A percentile compares a stretch with the other conserved stretches of the same genome.
Conservation (phyloP, 2,888 invertebrate genomes). For the Aethes cnicana region DNA sequence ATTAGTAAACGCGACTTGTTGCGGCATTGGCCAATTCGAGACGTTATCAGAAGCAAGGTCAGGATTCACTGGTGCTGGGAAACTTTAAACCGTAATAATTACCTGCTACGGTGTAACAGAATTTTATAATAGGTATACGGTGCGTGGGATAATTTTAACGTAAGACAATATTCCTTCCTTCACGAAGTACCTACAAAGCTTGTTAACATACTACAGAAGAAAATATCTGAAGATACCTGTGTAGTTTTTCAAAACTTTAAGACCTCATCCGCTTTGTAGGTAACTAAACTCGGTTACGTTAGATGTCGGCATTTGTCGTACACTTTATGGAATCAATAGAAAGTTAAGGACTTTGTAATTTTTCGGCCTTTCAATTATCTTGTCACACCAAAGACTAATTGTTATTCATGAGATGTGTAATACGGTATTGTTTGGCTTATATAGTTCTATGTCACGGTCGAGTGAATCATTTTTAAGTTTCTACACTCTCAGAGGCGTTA, state of each 20-base stretch:
- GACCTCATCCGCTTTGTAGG: too few relatives aligned
- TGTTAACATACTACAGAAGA: too few relatives aligned
- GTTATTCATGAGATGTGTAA: conserved; percentile 1
- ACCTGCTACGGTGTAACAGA: background rate
- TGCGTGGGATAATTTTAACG: background rate
- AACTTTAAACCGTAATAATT: conserved; percentile 23
- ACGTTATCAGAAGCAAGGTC: conserved; percentile 46
- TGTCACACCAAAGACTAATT: background rate
- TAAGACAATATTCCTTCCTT: too few relatives aligned
- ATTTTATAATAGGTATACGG: background rate
- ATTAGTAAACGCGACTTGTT: conserved; percentile 31
- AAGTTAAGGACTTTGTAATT: too few relatives aligned
- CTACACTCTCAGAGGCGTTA: conserved; percentile 12
- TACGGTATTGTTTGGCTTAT: conserved; percentile 14
- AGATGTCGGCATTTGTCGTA: too few relatives aligned
- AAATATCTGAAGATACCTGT: too few relatives aligned
- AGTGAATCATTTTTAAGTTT: conserved; percentile 29
- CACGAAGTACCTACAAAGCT: too few relatives aligned
- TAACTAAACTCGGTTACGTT: too few relatives aligned
- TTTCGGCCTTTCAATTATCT: too few relatives aligned
- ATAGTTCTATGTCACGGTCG: conserved; percentile 30
- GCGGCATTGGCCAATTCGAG: conserved; percentile 35
- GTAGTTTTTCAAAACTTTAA: too few relatives aligned
- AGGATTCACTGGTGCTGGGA: conserved; percentile 31
- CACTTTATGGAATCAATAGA: background rate